Evolutionary conservation across 2,797 vertebrate species (phyloP), one percentile per base, ranked within the genome.

Genomic region (Chrosomus eos): DNA sequence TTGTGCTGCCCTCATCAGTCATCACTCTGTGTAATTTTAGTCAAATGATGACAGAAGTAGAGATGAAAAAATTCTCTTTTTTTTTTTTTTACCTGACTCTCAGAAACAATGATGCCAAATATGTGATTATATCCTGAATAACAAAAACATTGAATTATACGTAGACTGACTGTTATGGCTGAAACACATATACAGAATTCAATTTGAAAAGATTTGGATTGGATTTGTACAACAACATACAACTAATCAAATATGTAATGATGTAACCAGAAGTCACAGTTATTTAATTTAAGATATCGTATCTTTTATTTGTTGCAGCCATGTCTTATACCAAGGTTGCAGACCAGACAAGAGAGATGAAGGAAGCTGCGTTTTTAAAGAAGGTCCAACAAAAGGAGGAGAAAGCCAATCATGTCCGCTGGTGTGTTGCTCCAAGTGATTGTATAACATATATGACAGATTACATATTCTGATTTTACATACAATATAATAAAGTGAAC

Each of bases 301-400:
- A 18, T 84, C 43, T 87, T 87, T 62, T 26, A 48, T 85, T 74
- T 19, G 11, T 51, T 83, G 28, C 80, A 95, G 97, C 92, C 45
- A 86, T 96, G 55, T 94, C 92, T 73, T 89, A 93, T 90, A 88
- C 88, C 23, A 87, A 70, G 51, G 90, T 87, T 58, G 90, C 71
- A 53, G 80, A 88, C 53, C 95, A 93, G 87, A 95, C 87, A 84
- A 95, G 93, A 85, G 94, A 95, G 90, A 91, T 96, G 90, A 99
- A 96, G 91, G 98, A 98, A 89, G 94, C 95, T 0, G 23, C 94
- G 7, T 99, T 98, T 91, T 91, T 94, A 40, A 93, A 94, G 75
- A 96, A 95, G 91, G 90, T 97, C 86, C 95, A 93, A 77, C 91
- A 92, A 89, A 90, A 94, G 33, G 45, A 96, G 87, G 96, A 98